These are phyloP conservation scores for Solenopsis fugax DNA, from an alignment of 1,140 invertebrate genomes.

Conservation along the genomic window DNA sequence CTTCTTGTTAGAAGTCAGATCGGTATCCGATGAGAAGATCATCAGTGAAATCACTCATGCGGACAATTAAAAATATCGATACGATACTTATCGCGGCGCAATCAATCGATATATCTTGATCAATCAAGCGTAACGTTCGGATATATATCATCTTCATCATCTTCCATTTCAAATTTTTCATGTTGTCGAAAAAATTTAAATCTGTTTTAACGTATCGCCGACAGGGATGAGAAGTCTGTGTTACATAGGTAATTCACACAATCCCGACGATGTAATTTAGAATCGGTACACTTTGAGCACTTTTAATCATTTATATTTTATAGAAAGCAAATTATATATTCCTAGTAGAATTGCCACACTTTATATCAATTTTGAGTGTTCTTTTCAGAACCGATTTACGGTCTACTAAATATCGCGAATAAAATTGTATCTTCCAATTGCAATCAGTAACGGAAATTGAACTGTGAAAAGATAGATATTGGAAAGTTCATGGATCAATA, in stretches of 20 bases:
- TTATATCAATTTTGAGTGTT: not conserved
- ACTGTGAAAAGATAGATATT: conserved; percentile 34
- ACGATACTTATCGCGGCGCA: conserved; percentile 59
- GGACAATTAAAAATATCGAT: conserved; percentile 71
- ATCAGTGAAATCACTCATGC: conserved; percentile 56
- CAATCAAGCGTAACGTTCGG: conserved; percentile 24
- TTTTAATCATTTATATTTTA: not conserved
- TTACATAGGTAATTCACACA: not conserved
- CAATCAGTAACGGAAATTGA: conserved; percentile 29
- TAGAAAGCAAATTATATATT: conserved; percentile 4
- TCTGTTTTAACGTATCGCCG: not conserved
- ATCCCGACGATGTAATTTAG: not conserved
- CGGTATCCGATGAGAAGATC: conserved; percentile 50
- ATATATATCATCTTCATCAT: conserved; percentile 12
- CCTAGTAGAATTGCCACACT: not conserved
- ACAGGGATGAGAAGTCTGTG: not conserved
- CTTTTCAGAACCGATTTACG: conserved; percentile 1
- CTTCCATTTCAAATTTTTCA: conserved; percentile 6
- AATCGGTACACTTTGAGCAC: not conserved
- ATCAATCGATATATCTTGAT: conserved; percentile 48
- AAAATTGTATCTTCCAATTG: not conserved
- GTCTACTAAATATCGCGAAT: conserved; percentile 12
- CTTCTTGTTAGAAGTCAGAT: conserved; percentile 63
- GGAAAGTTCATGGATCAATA: conserved; percentile 50
- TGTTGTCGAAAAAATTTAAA: not conserved